Percentiles rank a stretch among this genome's conserved stretches.
phyloP scores from a whole-genome alignment of 2,113 vertebrate genomes.

The Gallinago paraguaiae region DNA sequence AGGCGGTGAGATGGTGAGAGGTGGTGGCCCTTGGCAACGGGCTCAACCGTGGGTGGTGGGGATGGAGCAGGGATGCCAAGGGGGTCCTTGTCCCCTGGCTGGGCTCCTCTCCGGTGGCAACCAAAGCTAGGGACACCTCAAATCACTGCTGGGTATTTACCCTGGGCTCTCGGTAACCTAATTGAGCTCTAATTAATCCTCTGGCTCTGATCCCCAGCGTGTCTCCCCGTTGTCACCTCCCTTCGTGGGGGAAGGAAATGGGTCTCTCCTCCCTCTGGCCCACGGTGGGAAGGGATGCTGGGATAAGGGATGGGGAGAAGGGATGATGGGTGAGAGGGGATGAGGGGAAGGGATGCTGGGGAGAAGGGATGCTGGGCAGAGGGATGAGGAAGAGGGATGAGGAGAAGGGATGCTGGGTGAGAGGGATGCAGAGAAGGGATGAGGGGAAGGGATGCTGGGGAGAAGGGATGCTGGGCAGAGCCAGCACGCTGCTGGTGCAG shows the following conservation, averaged over 20 bases:
- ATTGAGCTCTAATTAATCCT: slow-evolving; percentile 28
- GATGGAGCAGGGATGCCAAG: not conserved
- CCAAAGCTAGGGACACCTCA: not conserved
- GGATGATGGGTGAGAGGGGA: no score
- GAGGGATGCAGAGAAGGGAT: no score
- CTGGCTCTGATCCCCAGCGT: not conserved
- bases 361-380: not conserved
- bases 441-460: not conserved
- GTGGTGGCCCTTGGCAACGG: not conserved
- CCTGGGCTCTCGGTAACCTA: not conserved
- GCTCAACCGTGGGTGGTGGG: accelerated
- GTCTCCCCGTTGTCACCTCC: not conserved
- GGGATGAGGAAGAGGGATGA: not conserved
- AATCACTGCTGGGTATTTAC: not conserved
- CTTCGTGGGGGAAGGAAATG: accelerated
- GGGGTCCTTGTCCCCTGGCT: not conserved
- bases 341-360: no score
- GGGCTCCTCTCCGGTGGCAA: not conserved
- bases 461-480: not conserved
- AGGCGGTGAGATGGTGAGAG: not conserved
- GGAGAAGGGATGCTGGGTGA: no score
- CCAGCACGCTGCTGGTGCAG: accelerated
- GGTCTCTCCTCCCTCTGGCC: not conserved
- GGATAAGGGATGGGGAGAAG: not conserved
- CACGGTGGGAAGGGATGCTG: not conserved